Evolutionary conservation across 2,113 vertebrate species (phyloP), one percentile per base, ranked within the genome.

Genomic region (Odontophorus gujanensis): DNA sequence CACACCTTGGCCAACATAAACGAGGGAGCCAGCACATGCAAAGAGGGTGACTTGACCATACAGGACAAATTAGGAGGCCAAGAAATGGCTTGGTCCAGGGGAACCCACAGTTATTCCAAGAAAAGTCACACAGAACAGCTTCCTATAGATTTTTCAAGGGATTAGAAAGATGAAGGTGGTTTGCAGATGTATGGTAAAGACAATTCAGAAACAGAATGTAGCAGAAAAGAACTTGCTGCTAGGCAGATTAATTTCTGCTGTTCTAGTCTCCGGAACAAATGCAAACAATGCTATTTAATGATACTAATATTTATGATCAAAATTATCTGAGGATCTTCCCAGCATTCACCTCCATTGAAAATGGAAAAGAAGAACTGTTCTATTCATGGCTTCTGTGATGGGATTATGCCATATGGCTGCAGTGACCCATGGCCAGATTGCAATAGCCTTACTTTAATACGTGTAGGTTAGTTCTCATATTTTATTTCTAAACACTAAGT

Each of bases 81-180:
- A 51, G 30, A 69, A 59, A 28, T 45, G 19, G 20, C 32, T 21
- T 42, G 38, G 10, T 57, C 50, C 38, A 32, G 26, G 62, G 57
- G 76, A 89, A 94, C 53, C 13, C 42, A 81, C 26, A 55, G 18
- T 13, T 3, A 6, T 78, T 91, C 66, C 66, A 91, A 78, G 66
- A 89, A 89, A 67, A 8, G 5, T 4, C 61, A 71, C 84, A 67
- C 43, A 59, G 57, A 40, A 76, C 32, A 28, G 20, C 28, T 92
- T 94, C 53, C 63, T 82, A 38, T 25, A 87, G 12, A 10, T 13
- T 6, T 14, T 74, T 67, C 50, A 81, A 11, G 40, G 61, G 72
- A 89, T 59, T 21, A 74, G 71, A 81, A 82, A 40, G 20, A 13
- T 43, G 15, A 18, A 17, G 7, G 5, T 43, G 66, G 87, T 69